phyloP scores from a whole-genome alignment of 2,797 vertebrate species.

The Denticeps clupeoides region DNA sequence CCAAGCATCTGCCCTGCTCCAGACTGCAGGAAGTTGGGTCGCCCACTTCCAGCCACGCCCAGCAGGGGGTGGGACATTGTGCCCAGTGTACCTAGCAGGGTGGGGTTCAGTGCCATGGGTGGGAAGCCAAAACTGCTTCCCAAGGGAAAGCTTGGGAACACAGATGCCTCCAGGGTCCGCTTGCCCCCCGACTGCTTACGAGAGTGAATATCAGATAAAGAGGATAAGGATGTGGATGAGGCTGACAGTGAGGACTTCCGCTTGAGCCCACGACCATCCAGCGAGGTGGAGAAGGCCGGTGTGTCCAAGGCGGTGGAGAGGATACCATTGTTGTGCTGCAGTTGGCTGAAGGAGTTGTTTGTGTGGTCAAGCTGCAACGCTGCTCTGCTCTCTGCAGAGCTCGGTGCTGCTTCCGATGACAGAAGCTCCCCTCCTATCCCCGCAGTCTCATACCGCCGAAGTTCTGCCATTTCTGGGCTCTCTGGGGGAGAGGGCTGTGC shows the following conservation, averaged over 20 bases:
- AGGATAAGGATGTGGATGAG: too few relatives aligned
- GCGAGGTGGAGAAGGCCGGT: too few relatives aligned
- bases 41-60: constrained; percentile 65
- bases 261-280: too few relatives aligned
- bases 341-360: constrained; percentile 35
- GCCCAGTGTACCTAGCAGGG: constrained; percentile 72
- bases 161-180: constrained; percentile 58
- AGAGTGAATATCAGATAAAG: constrained; percentile 59
- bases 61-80: constrained; percentile 79
- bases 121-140: constrained; percentile 71
- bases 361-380: constrained; percentile 35
- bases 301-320: constrained; percentile 61
- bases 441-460: constrained; percentile 69
- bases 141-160: constrained; percentile 64
- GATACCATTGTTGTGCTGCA: constrained; percentile 46
- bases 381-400: constrained; percentile 35
- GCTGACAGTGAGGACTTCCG: too few relatives aligned
- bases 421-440: constrained; percentile 35
- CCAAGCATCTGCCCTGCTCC: constrained; percentile 74
- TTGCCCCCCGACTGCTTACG: constrained; percentile 62
- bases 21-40: constrained; percentile 79
- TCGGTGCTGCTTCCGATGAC: constrained; percentile 16
- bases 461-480: constrained; percentile 81
- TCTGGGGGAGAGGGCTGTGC: constrained; percentile 71
- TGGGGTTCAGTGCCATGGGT: constrained; percentile 72